These are phyloP conservation scores for Lophura nycthemera DNA, from an alignment of 2,113 vertebrate genomes.

Conservation along the genomic window DNA sequence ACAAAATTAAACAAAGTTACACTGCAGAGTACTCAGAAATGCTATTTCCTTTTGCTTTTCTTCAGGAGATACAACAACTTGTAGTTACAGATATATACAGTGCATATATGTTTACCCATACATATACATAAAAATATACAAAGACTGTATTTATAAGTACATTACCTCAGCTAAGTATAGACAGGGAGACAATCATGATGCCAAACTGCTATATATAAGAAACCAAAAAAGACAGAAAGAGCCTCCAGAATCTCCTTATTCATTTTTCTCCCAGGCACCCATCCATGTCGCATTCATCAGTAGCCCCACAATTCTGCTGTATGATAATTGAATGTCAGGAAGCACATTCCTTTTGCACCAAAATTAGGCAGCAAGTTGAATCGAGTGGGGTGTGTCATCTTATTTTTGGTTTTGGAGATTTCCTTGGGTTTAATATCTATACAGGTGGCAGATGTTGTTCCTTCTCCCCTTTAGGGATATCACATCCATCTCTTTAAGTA, in stretches of 20 bases:
- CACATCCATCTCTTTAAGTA: background rate
- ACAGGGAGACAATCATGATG: background rate
- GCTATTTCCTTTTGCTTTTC: background rate
- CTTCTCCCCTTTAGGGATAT: background rate
- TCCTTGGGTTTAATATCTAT: background rate
- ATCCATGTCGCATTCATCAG: fast-evolving
- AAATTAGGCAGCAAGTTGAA: background rate
- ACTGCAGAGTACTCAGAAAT: background rate
- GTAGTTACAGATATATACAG: too few relatives aligned
- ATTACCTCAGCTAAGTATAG: background rate
- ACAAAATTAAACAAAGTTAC: background rate
- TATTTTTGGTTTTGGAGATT: background rate
- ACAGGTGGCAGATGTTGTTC: background rate
- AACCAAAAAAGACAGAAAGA: background rate
- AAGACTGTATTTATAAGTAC: background rate
- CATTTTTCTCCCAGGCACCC: background rate
- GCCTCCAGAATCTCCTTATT: background rate
- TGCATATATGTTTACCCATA: too few relatives aligned
- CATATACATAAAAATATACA: too few relatives aligned
- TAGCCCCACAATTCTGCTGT: background rate
- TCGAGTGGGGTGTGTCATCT: background rate
- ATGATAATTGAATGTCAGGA: background rate
- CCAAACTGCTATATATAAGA: background rate
- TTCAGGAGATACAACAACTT: background rate
- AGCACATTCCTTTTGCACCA: background rate